Base-by-base conservation (phyloP, 2,888 invertebrate genomes). In the Drosophila mercatorum region DNA sequence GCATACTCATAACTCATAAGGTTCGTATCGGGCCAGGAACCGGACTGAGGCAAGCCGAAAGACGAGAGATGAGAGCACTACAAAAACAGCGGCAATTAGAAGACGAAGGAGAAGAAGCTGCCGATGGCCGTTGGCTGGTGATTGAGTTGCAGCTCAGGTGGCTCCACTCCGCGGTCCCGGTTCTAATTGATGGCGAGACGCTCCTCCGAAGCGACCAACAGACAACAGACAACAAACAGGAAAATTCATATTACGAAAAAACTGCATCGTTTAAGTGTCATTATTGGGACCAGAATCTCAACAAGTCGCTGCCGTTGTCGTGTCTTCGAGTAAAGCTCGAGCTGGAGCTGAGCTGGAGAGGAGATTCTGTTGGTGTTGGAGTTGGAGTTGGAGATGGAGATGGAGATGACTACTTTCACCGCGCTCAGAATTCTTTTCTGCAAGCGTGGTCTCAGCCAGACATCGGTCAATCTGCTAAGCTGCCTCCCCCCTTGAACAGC, bases 221-320 rank as follows among this genome's bases (percentile, higher is more conserved):
- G 67, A 68, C 80, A 67, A 62, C 84, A 82, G 67, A 68, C 80
- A 67, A 62, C 84, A 82, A 85, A 85, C 84, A 84, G 84, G 86
- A 85, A 84, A 88, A 85, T 84, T 84, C 88, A 83, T 84, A 84
- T 88, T 88, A 88, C 84, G 81, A 84, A 84, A 84, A 84, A 88
- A 80, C 66, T 85, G 88, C 88, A 84, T 88, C 85, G 88, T 83
- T 88, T 88, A 88, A 88, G 88, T 84, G 84, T 84, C 86, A 84
- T 84, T 84, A 84, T 84, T 88, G 84, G 83, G 84, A 88, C 88
- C 84, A 84, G 84, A 88, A 85, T 80, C 85, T 83, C 80, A 88
- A 88, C 88, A 82, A 84, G 85, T 78, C 73, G 73, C 72, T 68
- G 87, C 71, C 47, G 77, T 68, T 73, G 82, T 72, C 76, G 79